Percentiles rank a stretch among this genome's conserved stretches.
Conservation (phyloP, 2,797 vertebrate species). For the Sebastes vulpes region DNA sequence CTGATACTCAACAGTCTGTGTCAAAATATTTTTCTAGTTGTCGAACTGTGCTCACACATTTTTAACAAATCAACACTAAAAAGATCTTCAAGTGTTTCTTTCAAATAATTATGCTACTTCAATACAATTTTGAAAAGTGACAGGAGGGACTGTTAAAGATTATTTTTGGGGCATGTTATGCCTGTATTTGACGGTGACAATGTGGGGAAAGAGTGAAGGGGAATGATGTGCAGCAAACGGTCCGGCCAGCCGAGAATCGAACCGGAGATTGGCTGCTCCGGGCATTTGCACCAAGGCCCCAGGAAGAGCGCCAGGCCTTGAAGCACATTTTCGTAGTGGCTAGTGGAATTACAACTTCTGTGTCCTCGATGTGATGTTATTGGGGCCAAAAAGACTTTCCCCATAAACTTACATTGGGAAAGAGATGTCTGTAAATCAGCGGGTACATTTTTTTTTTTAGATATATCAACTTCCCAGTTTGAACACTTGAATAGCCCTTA, state of each 20-base stretch:
- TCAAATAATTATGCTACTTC: conserved; percentile 9
- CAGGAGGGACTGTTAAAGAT: neutral
- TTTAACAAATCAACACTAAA: conserved; percentile 30
- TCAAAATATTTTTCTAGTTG: conserved; percentile 36
- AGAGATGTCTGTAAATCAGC: too few species aligned
- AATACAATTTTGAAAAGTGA: neutral
- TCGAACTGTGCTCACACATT: conserved; percentile 24
- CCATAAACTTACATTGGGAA: too few species aligned
- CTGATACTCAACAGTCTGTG: conserved; percentile 52
- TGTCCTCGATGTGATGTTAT: too few species aligned
- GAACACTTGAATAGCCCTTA: too few species aligned
- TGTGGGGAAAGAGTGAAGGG: neutral
- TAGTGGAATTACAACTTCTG: too few species aligned
- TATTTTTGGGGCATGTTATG: neutral
- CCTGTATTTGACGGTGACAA: neutral
- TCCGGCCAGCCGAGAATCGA: too few species aligned
- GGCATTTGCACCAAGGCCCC: too few species aligned
- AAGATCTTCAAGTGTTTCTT: conserved; percentile 26
- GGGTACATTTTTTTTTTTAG: too few species aligned
- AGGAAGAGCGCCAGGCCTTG: too few species aligned
- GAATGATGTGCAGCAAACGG: neutral
- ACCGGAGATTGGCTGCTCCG: fast-evolving
- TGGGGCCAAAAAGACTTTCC: too few species aligned
- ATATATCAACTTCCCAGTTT: too few species aligned
- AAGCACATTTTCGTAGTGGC: too few species aligned